Percentiles rank a stretch among this genome's conserved stretches.
Evolutionary conservation across 92 coral and sea anemone species (phyloP).

Genomic region (Parazoanthus swiftii): DNA sequence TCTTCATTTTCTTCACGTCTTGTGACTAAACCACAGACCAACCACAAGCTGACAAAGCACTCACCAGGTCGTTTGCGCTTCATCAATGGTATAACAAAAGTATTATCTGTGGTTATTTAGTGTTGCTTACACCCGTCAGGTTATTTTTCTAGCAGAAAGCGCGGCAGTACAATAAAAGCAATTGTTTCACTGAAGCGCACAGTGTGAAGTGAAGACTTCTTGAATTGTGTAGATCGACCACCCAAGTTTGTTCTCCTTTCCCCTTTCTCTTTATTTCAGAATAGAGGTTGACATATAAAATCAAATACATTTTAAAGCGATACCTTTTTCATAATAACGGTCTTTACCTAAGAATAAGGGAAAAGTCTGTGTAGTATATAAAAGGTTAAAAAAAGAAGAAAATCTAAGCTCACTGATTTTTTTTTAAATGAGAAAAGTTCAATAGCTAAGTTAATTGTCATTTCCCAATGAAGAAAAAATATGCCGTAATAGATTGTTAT

Average conservation of each 20-base stretch:
- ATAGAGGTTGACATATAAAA: neutral
- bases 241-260: neutral
- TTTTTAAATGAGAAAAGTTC: too few species aligned
- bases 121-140: neutral
- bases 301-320: neutral
- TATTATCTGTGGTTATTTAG: constrained; percentile 12
- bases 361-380: too few species aligned
- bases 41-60: constrained; percentile 1
- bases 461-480: too few species aligned
- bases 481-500: neutral
- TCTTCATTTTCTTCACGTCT: neutral
- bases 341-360: neutral
- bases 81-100: neutral
- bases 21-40: neutral
- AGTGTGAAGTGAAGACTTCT: neutral
- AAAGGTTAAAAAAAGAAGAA: too few species aligned
- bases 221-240: neutral
- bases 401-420: too few species aligned
- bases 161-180: neutral
- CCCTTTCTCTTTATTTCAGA: neutral
- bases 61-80: neutral
- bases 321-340: neutral
- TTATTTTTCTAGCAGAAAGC: neutral
- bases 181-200: neutral
- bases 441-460: too few species aligned